Evolutionary conservation across 2,888 invertebrate species (phyloP).

Genomic region (Octonoba sinensis): DNA sequence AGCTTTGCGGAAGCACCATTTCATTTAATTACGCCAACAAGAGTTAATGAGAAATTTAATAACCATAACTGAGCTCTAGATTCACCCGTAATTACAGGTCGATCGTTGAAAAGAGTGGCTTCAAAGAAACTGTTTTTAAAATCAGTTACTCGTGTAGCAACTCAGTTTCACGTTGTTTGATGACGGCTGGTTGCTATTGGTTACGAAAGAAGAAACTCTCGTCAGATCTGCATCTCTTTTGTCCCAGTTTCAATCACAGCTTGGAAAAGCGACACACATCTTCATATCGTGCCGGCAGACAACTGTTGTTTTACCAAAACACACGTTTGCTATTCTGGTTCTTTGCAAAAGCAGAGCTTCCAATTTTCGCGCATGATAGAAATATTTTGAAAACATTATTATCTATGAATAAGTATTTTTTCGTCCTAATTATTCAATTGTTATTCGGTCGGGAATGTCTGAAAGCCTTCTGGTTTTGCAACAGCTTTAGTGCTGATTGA

Average conservation of each 20-base stretch:
- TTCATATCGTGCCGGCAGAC: neutral
- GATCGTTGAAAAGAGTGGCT: constrained; percentile 21
- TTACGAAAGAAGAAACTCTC: constrained; percentile 2
- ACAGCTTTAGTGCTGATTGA: too few relatives aligned
- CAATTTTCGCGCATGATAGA: too few relatives aligned
- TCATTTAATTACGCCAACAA: neutral
- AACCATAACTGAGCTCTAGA: constrained; percentile 18
- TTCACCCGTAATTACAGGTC: constrained; percentile 20
- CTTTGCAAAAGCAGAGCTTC: too few relatives aligned
- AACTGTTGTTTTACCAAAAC: neutral
- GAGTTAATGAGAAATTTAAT: constrained; percentile 28
- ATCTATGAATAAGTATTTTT: too few relatives aligned
- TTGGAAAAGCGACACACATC: neutral
- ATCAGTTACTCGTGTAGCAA: constrained; percentile 30
- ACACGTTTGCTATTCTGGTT: too few relatives aligned
- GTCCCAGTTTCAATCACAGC: neutral
- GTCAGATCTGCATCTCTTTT: neutral
- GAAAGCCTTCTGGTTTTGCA: too few relatives aligned
- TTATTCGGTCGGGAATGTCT: too few relatives aligned
- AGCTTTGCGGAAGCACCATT: neutral
- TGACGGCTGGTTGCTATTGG: constrained; percentile 14
- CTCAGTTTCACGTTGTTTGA: constrained; percentile 9
- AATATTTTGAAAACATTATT: too few relatives aligned
- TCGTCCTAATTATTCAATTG: too few relatives aligned
- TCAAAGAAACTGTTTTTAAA: constrained; percentile 39